phyloP scores from a whole-genome alignment of 2,797 vertebrate genomes.

The Botia kubotai region DNA sequence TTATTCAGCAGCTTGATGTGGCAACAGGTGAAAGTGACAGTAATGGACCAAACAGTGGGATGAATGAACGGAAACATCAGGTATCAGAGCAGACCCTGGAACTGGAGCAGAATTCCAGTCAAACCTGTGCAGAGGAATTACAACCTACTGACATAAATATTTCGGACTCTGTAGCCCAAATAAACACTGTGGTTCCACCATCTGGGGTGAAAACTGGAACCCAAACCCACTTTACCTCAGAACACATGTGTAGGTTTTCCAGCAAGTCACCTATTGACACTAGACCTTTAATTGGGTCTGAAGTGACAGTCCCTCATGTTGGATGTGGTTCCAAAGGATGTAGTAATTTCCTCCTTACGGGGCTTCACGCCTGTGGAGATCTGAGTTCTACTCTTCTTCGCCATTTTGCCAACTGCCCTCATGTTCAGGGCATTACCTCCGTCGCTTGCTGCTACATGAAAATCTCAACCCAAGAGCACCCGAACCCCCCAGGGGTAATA shows the following conservation, averaged over 20 bases:
- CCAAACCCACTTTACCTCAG: background rate
- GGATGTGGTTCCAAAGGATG: background rate
- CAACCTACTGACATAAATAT: conserved; percentile 1
- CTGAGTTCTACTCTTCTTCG: conserved; percentile 88
- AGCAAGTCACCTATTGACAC: conserved; percentile 7
- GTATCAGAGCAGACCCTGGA: conserved; percentile 45
- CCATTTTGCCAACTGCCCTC: conserved; percentile 83
- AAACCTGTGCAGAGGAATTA: conserved; percentile 6
- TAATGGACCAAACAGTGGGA: conserved; percentile 44
- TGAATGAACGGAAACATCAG: conserved; percentile 68
- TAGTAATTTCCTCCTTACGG: conserved; percentile 80
- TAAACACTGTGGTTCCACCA: conserved; percentile 12
- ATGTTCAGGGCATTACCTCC: conserved; percentile 82
- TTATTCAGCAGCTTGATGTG: conserved; percentile 73
- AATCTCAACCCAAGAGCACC: conserved; percentile 79
- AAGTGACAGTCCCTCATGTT: background rate
- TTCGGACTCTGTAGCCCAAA: conserved; percentile 10
- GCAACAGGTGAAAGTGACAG: background rate
- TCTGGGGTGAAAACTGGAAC: background rate
- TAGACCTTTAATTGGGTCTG: background rate
- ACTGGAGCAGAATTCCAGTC: background rate
- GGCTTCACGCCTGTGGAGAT: conserved; percentile 93
- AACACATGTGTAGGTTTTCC: conserved; percentile 6
- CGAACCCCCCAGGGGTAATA: conserved; percentile 69
- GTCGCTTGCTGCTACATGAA: conserved; percentile 98